phyloP scores from a whole-genome alignment of 2,797 vertebrate genomes.

The Arctocebus calabarensis region DNA sequence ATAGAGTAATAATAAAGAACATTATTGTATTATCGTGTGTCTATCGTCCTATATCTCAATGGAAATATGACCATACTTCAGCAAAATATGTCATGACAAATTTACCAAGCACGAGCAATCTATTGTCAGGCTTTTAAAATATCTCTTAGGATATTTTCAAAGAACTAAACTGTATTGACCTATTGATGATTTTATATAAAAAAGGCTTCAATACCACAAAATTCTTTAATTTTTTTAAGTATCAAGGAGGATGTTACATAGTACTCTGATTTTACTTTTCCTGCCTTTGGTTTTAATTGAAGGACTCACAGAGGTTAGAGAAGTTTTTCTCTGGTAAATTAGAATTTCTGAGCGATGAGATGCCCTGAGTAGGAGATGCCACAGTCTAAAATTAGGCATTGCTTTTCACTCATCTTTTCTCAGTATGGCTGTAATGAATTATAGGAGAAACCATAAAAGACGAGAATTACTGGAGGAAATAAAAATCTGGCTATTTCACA shows the following conservation, averaged over 20 bases:
- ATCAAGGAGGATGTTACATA: not conserved
- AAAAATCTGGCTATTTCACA: conserved; percentile 51
- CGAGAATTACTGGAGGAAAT: conserved; percentile 23
- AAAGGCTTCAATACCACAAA: not conserved
- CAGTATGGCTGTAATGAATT: conserved; percentile 52
- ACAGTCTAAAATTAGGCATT: not conserved
- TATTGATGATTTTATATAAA: not conserved
- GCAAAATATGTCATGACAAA: not conserved
- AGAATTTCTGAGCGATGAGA: not conserved
- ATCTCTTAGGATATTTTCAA: conserved; percentile 28
- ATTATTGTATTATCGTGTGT: not conserved
- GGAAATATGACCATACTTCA: not conserved
- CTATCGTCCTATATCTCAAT: not conserved
- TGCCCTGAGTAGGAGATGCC: not conserved
- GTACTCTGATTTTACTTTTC: not conserved
- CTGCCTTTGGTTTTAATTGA: not conserved
- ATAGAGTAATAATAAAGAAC: conserved; percentile 33
- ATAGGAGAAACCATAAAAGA: conserved; percentile 58
- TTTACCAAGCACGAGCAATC: not conserved
- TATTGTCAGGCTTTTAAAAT: not conserved
- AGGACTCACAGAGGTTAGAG: not conserved
- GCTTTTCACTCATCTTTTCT: not conserved
- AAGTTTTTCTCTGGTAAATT: conserved; percentile 6
- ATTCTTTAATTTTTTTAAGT: conserved; percentile 23
- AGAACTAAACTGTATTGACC: not conserved